These are phyloP conservation scores for Platyrinchus mystaceus DNA, from an alignment of 2,797 vertebrate genomes.

Conservation along the genomic window DNA sequence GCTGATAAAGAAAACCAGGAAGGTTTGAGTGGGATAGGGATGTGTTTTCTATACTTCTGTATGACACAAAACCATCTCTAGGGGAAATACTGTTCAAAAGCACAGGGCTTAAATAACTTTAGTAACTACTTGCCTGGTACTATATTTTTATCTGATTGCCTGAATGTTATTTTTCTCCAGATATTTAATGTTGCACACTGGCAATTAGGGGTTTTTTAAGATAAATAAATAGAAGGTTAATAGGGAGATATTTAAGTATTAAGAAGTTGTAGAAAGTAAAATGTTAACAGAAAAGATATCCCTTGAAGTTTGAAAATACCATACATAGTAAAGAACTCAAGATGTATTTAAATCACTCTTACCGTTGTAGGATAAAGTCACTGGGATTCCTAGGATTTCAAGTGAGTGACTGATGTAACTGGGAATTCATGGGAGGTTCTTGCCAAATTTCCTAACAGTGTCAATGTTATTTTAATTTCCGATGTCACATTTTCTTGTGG, in stretches of 20 bases:
- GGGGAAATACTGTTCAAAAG: neutral
- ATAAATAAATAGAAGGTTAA: neutral
- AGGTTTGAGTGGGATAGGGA: neutral
- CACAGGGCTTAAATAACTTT: neutral
- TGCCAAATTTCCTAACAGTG: neutral
- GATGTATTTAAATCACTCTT: neutral
- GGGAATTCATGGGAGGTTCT: neutral
- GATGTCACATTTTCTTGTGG: neutral
- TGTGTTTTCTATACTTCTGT: neutral
- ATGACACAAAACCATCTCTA: neutral
- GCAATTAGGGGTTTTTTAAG: neutral
- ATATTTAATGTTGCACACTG: neutral
- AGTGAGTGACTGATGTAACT: neutral
- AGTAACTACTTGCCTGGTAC: neutral
- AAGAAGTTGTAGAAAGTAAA: neutral
- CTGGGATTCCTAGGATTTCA: neutral
- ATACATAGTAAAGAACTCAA: neutral
- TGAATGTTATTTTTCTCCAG: neutral
- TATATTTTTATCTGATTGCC: neutral
- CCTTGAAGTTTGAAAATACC: neutral
- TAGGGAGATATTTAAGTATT: neutral
- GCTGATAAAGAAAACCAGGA: neutral
- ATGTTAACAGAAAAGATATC: neutral
- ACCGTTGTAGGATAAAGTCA: neutral
- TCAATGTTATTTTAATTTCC: neutral